A percentile compares a stretch with the other conserved stretches of the same genome.
Evolutionary conservation across 2,797 vertebrate genomes (phyloP).

Genomic region (Atherinosoma microstoma): DNA sequence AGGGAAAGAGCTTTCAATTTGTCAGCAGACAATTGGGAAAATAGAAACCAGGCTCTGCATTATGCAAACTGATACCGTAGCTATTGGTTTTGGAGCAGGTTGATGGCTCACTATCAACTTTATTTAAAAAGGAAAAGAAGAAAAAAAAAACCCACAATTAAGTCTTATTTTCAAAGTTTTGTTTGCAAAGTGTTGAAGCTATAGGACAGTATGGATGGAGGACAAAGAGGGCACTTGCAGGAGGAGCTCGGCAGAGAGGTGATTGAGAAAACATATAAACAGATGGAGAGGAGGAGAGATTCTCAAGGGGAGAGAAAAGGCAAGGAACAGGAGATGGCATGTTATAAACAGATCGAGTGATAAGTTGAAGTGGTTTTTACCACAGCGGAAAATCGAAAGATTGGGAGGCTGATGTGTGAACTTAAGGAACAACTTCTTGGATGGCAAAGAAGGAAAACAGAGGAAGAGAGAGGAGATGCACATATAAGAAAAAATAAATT

Average conservation of each 20-base stretch:
- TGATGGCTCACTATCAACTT: conserved; percentile 5
- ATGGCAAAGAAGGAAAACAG: conserved; percentile 21
- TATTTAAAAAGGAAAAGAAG: conserved; percentile 17
- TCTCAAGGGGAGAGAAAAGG: conserved; percentile 43
- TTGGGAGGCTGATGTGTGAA: conserved; percentile 58
- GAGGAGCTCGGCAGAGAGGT: conserved; percentile 46
- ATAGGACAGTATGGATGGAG: conserved; percentile 4
- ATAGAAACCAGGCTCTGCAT: conserved; percentile 20
- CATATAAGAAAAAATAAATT: background rate
- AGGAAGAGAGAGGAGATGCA: conserved; percentile 8
- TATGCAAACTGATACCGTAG: conserved; percentile 17
- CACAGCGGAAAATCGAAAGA: conserved; percentile 73
- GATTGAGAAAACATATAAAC: conserved; percentile 51
- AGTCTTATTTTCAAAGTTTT: conserved; percentile 17
- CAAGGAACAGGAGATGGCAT: conserved; percentile 50
- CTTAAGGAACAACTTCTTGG: conserved; percentile 33
- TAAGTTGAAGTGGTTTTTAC: conserved; percentile 74
- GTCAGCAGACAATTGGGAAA: conserved; percentile 15
- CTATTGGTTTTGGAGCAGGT: background rate
- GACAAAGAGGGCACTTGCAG: conserved; percentile 40
- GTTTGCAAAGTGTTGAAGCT: background rate
- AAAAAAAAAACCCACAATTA: background rate
- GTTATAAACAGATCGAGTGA: conserved; percentile 74
- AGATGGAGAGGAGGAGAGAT: conserved; percentile 64
- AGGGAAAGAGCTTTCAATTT: conserved; percentile 42